Base-by-base conservation (phyloP, 2,797 vertebrate genomes). In the Macrochelys suwanniensis region DNA sequence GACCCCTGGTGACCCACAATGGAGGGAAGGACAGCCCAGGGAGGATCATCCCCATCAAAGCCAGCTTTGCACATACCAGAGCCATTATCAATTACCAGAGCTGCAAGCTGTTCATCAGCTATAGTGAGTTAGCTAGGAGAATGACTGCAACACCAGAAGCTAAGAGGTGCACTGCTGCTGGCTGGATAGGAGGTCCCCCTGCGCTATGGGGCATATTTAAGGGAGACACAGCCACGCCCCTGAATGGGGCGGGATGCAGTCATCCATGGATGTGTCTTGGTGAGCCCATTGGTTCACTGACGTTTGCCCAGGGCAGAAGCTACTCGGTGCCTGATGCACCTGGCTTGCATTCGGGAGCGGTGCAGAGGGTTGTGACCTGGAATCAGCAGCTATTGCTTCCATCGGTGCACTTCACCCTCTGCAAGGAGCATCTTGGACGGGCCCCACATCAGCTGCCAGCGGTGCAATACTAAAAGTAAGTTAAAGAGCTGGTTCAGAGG, bases 31-130 rank as follows among this genome's bases (percentile, higher is more conserved):
- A 96, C 95, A 49, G 96, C 95, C 9, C 94, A 54, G 13, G 97
- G 97, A 33, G 96, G 94, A n/a, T 97, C 95, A 0, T 95, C 97
- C 19, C 96, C 95, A 2, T 95, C 96, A 82, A 97, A 96, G 23
- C 97, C 97, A 45, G 97, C 97, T 81, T 97, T 97, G 90, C 97
- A 97, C 95, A 97, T 93, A 33, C 97, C 95, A 6, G 97, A 97
- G 17, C 96, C 97, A 57, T 97, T 97, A 86, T 97, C 96, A 3
- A 96, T 88, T 33, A 97, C 97, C 96, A 97, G 84, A 47, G 97
- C 96, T 65, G 93, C 90, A 31, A 94, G 76, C 28, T 96, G 95
- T 1, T 93, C 90, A 2, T 96, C 94, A 49, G 89, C 51, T 95
- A 97, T 97, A 53, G 51, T 78, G 54, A 21, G n/a, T 71, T 23